phyloP scores from a whole-genome alignment of 2,113 vertebrate genomes.

The Cervus canadensis region DNA sequence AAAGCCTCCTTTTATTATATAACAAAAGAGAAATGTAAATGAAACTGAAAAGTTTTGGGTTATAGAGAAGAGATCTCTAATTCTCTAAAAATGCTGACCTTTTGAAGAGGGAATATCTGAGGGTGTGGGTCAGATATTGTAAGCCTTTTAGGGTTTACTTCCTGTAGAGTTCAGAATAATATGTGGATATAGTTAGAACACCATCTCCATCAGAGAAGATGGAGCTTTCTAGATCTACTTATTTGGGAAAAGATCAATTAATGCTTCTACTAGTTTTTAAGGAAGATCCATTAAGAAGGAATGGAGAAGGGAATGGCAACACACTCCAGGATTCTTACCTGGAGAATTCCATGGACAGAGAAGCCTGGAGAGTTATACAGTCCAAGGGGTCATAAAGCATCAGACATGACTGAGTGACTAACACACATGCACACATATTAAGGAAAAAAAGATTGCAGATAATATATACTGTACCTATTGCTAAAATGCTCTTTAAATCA shows the following conservation, averaged over 20 bases:
- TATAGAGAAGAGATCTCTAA: neutral
- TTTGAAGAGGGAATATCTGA: neutral
- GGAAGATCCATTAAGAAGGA: slow-evolving; percentile 1
- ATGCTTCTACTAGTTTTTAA: neutral
- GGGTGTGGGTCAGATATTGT: neutral
- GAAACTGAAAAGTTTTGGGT: neutral
- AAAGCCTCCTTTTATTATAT: neutral
- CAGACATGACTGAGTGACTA: neutral
- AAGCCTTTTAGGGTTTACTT: neutral
- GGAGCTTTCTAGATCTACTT: neutral
- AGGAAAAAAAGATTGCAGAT: slow-evolving; percentile 6
- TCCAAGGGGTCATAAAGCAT: neutral
- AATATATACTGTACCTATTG: neutral
- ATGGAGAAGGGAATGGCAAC: neutral
- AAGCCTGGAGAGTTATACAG: neutral
- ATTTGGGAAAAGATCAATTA: slow-evolving; percentile 18
- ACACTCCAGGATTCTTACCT: neutral
- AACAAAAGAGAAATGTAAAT: neutral
- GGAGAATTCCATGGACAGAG: neutral
- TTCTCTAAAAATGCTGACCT: neutral
- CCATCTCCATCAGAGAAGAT: neutral
- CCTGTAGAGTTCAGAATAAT: neutral
- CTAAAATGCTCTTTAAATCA: slow-evolving; percentile 51
- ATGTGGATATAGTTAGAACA: slow-evolving; percentile 1
- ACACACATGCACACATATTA: neutral